Conservation (phyloP, 2,113 vertebrate species). For the Scolopax mira region DNA sequence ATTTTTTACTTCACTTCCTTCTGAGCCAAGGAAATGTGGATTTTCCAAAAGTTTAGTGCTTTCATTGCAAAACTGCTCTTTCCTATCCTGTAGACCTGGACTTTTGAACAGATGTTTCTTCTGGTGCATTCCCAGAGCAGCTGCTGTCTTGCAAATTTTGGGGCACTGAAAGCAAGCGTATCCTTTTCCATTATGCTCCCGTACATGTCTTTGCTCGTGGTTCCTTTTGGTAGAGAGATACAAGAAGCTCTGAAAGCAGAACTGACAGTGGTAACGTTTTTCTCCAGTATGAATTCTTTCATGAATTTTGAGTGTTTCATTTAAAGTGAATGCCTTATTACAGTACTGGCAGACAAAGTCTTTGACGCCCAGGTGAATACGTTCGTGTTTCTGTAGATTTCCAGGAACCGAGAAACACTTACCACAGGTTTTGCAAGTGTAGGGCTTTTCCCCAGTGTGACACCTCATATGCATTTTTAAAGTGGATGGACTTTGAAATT, state of each 20-base stretch:
- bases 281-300: slow-evolving; percentile 87
- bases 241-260: slow-evolving; percentile 94
- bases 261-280: slow-evolving; percentile 93
- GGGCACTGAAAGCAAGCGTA: slow-evolving; percentile 81
- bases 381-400: slow-evolving; percentile 77
- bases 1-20: slow-evolving; percentile 54
- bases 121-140: slow-evolving; percentile 82
- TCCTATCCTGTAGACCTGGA: slow-evolving; percentile 46
- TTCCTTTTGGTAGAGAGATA: slow-evolving; percentile 96
- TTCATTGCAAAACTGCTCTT: slow-evolving; percentile 58
- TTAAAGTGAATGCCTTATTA: slow-evolving; percentile 86
- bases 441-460: slow-evolving; percentile 85
- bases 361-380: slow-evolving; percentile 78
- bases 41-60: slow-evolving; percentile 48
- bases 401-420: slow-evolving; percentile 89
- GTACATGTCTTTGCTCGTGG: slow-evolving; percentile 91
- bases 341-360: slow-evolving; percentile 92
- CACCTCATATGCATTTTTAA: slow-evolving; percentile 90
- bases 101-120: slow-evolving; percentile 85
- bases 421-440: slow-evolving; percentile 89
- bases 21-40: slow-evolving; percentile 46
- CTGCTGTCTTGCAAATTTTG: slow-evolving; percentile 86
- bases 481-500: slow-evolving; percentile 88
- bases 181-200: slow-evolving; percentile 78
- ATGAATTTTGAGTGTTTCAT: slow-evolving; percentile 85